Conservation (phyloP, 2,888 invertebrate species). For the Drosophila pseudotalamancana region DNA sequence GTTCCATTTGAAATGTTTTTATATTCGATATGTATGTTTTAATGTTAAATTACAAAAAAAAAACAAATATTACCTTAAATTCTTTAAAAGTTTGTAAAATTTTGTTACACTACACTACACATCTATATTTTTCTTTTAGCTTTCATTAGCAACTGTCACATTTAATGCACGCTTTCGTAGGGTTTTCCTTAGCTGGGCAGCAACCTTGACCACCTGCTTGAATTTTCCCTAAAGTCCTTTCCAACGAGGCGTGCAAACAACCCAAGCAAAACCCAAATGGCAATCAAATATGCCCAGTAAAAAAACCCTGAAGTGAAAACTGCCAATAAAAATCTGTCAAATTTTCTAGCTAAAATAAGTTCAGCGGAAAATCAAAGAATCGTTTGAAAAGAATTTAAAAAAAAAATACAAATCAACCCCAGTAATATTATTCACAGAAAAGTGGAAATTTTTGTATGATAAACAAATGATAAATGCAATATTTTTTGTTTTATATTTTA, state of each 20-base stretch:
- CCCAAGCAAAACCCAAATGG: conserved; percentile 49
- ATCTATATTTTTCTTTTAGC: not conserved
- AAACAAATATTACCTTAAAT: not conserved
- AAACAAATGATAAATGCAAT: conserved; percentile 43
- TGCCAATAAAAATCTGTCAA: conserved; percentile 57
- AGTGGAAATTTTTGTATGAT: conserved; percentile 32
- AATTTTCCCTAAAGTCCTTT: conserved; percentile 39
- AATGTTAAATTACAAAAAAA: too few relatives aligned
- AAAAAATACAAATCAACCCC: conserved; percentile 1
- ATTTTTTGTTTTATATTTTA: not conserved
- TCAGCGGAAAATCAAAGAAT: conserved; percentile 31
- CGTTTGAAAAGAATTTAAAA: conserved; percentile 5
- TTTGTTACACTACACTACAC: not conserved
- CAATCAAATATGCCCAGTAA: conserved; percentile 20
- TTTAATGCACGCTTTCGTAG: conserved; percentile 31
- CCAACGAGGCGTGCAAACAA: conserved; percentile 65
- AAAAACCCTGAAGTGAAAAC: conserved; percentile 6
- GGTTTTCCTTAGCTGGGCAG: conserved; percentile 3
- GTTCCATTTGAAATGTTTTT: too few relatives aligned
- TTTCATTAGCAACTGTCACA: conserved; percentile 19
- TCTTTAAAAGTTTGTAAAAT: not conserved
- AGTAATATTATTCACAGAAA: conserved; percentile 43
- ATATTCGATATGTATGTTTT: too few relatives aligned
- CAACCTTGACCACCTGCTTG: conserved; percentile 40
- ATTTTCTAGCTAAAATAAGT: conserved; percentile 11